Conservation (phyloP, 2,888 invertebrate genomes). For the Pollenia amentaria region DNA sequence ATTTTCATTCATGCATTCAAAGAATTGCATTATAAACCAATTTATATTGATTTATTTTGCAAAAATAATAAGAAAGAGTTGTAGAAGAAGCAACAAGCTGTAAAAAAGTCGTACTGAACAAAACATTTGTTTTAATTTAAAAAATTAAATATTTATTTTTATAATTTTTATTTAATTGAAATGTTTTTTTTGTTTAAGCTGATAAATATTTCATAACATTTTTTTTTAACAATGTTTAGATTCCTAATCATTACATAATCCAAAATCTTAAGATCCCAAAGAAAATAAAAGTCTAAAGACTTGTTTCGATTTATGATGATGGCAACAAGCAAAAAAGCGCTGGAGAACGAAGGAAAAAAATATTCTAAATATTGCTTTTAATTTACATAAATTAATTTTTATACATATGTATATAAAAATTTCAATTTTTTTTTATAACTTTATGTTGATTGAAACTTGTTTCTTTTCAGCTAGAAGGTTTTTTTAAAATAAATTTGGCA, state of each 20-base stretch:
- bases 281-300: slow-evolving; percentile 16
- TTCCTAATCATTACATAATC: slow-evolving; percentile 49
- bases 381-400: slow-evolving; percentile 71
- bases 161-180: slow-evolving; percentile 12
- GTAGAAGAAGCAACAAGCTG: background rate
- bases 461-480: slow-evolving; percentile 16
- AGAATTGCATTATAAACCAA: slow-evolving; percentile 52
- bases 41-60: slow-evolving; percentile 18
- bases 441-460: slow-evolving; percentile 51
- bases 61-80: background rate
- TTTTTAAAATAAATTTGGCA: slow-evolving; percentile 32
- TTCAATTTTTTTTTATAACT: slow-evolving; percentile 13
- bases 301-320: slow-evolving; percentile 18
- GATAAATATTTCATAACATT: slow-evolving; percentile 32
- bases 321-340: slow-evolving; percentile 26
- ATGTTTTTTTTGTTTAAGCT: slow-evolving; percentile 31
- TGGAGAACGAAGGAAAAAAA: slow-evolving; percentile 21
- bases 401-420: slow-evolving; percentile 16
- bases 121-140: slow-evolving; percentile 15
- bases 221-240: background rate
- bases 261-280: slow-evolving; percentile 18
- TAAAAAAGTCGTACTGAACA: background rate
- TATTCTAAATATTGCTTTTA: slow-evolving; percentile 69
- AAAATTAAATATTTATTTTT: background rate
- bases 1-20: slow-evolving; percentile 36